Base-by-base conservation (phyloP, 2,888 invertebrate genomes). In the Piscicola geometra region DNA sequence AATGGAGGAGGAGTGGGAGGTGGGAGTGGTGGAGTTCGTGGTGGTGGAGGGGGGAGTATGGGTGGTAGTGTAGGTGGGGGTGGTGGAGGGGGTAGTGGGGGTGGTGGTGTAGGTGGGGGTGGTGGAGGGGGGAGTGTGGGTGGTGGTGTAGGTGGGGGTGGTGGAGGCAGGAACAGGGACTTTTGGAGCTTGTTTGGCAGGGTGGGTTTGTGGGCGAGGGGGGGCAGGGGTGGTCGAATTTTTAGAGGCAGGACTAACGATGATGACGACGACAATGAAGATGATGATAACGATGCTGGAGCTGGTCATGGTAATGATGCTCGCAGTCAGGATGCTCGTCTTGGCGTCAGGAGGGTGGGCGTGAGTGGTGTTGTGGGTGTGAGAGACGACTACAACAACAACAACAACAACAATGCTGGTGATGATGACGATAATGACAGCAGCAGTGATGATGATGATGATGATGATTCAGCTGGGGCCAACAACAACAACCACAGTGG, bases 291-390 rank as follows among this genome's bases (percentile, higher is more conserved):
- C n/a, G 64, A 25, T 12, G 21, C 30, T 64, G 64, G 64, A 25
- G 67, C 32, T n/a, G 32, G 3, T 67, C 5, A 32, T n/a, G 67
- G 32, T 32, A 35, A 28, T 67, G 30, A 15, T 15, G 32, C 12
- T 60, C 81, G 67, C 28, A 28, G 15, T 64, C 9, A 32, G 30
- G 32, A 32, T 60, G 33, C 21, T 64, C n/a, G 0, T 66, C 1
- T 30, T 66, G 5, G 47, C 66, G 64, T 0, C 36, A 18, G 66
- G 32, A n/a, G 30, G 21, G 18, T 25, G 21, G 66, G 18, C 66
- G 15, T 25, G 32, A 33, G 33, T 66, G 67, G 0, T 74, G 64
- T 12, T 74, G 30, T 18, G 32, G 66, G 36, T 3, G 67, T 33
- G 32, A 60, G 25, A 33, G 64, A 28, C 33, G n/a, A 50, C 32